Evolutionary conservation across 2,888 invertebrate species (phyloP).

Genomic region (Hymenopus coronatus): DNA sequence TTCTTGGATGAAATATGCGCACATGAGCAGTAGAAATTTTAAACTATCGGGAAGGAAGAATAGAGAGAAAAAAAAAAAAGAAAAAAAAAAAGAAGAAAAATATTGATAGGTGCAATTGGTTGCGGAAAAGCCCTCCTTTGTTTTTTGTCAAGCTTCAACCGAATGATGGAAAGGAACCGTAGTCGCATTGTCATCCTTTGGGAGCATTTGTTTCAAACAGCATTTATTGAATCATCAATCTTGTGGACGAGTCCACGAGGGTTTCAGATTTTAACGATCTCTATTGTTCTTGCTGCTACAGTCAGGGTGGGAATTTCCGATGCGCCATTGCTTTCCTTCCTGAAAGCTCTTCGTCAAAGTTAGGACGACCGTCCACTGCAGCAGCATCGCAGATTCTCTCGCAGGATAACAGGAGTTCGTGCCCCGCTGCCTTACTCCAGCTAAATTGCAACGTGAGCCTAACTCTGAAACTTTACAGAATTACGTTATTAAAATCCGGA

Average conservation of each 20-base stretch:
- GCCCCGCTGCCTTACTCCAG: too few species aligned
- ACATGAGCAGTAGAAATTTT: background rate
- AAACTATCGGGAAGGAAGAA: background rate
- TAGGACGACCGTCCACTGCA: too few species aligned
- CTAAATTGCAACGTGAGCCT: too few species aligned
- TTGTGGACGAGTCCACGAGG: background rate
- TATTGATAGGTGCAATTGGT: background rate
- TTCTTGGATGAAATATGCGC: background rate
- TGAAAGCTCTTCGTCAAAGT: background rate
- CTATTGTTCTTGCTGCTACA: background rate
- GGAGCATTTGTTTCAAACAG: background rate
- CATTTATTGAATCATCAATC: background rate
- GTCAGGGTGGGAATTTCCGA: background rate
- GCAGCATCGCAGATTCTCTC: too few species aligned
- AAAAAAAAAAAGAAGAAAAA: too few species aligned
- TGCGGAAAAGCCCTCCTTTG: background rate
- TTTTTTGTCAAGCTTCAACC: background rate
- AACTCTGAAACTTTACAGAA: too few species aligned
- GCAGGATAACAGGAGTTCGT: too few species aligned
- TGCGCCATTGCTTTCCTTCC: background rate
- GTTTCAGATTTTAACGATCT: background rate
- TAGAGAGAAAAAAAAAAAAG: too few species aligned
- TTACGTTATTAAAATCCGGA: too few species aligned
- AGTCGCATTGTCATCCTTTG: background rate
- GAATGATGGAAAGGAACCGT: background rate